A percentile compares a stretch with the other conserved stretches of the same genome.
These are phyloP conservation scores for Julus scandinavius DNA, from an alignment of 2,888 invertebrate genomes.

Conservation along the genomic window DNA sequence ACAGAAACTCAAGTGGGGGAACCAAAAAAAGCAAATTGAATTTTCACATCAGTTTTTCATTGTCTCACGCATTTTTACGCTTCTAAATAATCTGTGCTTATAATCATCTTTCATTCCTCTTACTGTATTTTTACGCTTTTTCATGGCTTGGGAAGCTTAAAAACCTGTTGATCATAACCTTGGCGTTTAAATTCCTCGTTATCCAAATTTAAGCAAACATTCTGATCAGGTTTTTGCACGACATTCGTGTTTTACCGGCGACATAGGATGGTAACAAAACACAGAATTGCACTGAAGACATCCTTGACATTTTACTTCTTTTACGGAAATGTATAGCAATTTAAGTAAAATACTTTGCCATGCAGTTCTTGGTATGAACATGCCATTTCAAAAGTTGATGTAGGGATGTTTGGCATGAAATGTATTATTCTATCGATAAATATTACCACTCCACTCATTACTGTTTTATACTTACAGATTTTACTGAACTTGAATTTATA, in stretches of 20 bases:
- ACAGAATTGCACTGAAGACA: not conserved
- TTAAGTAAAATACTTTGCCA: no score
- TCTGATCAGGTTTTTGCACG: no score
- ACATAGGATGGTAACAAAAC: no score
- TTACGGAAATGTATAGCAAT: no score
- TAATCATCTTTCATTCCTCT: constrained; percentile 11
- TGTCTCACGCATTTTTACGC: constrained; percentile 45
- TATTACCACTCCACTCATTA: no score
- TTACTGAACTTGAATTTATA: not conserved
- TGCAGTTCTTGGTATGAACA: no score
- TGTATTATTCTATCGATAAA: no score
- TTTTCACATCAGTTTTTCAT: constrained; percentile 27
- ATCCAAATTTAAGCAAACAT: no score
- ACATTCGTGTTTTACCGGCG: no score
- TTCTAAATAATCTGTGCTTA: not conserved
- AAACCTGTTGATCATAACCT: not conserved
- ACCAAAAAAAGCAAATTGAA: constrained; percentile 36
- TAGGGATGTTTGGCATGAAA: no score
- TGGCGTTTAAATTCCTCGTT: not conserved
- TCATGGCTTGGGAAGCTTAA: not conserved
- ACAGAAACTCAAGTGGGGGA: constrained; percentile 25
- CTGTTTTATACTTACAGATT: no score
- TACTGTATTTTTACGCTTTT: not conserved
- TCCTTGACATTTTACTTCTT: not conserved
- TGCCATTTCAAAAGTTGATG: no score